phyloP scores from a whole-genome alignment of 2,797 vertebrate genomes.

The Apogon hyalosoma region DNA sequence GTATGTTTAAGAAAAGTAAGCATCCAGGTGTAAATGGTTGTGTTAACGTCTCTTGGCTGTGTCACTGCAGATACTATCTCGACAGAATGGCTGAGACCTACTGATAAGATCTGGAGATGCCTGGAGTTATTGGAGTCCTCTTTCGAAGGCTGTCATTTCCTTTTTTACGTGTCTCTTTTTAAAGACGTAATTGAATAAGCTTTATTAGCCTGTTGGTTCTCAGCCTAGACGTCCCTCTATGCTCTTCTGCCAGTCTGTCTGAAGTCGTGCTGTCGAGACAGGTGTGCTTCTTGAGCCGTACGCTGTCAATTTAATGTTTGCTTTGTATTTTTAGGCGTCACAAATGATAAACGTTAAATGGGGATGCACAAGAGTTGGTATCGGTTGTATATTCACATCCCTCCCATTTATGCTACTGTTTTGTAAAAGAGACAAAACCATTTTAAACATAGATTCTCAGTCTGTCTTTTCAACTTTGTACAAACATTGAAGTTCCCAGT shows the following conservation, averaged over 20 bases:
- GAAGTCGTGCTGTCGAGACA: conserved; percentile 29
- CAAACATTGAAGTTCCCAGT: conserved; percentile 62
- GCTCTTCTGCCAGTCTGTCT: conserved; percentile 4
- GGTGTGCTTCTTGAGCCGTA: conserved; percentile 35
- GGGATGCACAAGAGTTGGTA: neutral
- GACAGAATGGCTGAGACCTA: conserved; percentile 16
- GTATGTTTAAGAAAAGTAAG: conserved; percentile 13
- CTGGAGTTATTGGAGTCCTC: conserved; percentile 61
- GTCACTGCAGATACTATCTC: conserved; percentile 30
- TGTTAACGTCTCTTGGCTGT: conserved; percentile 17
- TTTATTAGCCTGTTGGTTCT: conserved; percentile 70
- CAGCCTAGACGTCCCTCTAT: conserved; percentile 13
- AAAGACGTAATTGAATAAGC: conserved; percentile 62
- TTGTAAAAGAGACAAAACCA: conserved; percentile 5
- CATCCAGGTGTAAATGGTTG: conserved; percentile 25
- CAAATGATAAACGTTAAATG: conserved; percentile 3
- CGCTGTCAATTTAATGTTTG: conserved; percentile 15
- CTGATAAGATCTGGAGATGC: conserved; percentile 68
- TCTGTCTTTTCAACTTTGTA: conserved; percentile 49
- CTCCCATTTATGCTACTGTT: conserved; percentile 3
- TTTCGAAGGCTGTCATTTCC: conserved; percentile 68
- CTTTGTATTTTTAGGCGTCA: conserved; percentile 19
- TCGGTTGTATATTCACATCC: neutral
- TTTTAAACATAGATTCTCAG: conserved; percentile 36
- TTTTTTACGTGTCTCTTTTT: conserved; percentile 62